A percentile compares a stretch with the other conserved stretches of the same genome.
Evolutionary conservation across 2,797 vertebrate species (phyloP).

Genomic region (Hemitrygon akajei): DNA sequence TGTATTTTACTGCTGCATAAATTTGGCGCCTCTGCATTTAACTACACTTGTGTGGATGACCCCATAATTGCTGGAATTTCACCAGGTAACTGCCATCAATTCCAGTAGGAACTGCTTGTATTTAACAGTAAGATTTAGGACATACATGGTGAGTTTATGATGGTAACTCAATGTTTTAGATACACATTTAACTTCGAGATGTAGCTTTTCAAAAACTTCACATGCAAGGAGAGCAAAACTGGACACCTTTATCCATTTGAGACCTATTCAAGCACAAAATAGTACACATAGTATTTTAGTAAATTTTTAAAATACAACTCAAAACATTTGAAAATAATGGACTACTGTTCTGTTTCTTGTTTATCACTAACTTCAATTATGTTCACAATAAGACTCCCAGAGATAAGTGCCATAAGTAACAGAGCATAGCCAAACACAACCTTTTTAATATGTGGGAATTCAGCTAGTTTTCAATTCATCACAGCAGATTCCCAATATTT

Average conservation of each 20-base stretch:
- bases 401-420: background rate
- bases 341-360: background rate
- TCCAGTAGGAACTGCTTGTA: too few species aligned
- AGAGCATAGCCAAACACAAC: background rate
- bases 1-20: too few species aligned
- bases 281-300: background rate
- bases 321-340: too few species aligned
- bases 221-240: background rate
- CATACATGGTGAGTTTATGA: background rate
- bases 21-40: too few species aligned
- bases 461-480: background rate
- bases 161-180: background rate
- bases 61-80: too few species aligned
- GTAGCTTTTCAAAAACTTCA: background rate
- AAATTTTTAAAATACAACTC: background rate
- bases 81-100: too few species aligned
- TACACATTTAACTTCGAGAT: background rate
- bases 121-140: too few species aligned
- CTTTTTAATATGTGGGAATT: background rate
- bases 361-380: background rate
- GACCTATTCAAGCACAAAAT: background rate
- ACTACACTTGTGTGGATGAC: too few species aligned
- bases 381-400: background rate
- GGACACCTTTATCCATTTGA: background rate
- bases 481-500: background rate